A percentile compares a stretch with the other conserved stretches of the same genome.
Evolutionary conservation across 2,888 invertebrate species (phyloP).

Genomic region (Crocallis elinguaria): DNA sequence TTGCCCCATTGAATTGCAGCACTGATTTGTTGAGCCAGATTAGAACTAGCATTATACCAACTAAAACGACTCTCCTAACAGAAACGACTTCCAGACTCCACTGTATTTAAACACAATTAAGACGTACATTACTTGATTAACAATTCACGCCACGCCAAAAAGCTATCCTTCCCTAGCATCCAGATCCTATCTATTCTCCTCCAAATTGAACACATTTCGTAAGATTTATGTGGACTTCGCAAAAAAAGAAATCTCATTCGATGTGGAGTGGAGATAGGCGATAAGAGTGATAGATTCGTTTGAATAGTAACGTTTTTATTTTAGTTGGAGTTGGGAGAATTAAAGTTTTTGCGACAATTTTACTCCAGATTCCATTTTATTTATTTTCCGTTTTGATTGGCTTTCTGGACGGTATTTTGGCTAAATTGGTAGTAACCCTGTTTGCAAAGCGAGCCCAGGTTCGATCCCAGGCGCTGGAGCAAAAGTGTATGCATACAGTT

Average conservation of each 20-base stretch:
- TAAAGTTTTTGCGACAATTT: neutral
- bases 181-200: constrained; percentile 21
- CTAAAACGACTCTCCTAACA: too few relatives aligned
- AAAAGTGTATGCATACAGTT: too few relatives aligned
- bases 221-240: constrained; percentile 47
- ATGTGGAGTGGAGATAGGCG: constrained; percentile 43
- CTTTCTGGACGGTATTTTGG: too few relatives aligned
- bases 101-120: constrained; percentile 6
- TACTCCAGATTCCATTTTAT: neutral
- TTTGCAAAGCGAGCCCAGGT: too few relatives aligned
- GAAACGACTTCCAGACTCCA: neutral
- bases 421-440: too few relatives aligned
- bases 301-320: constrained; percentile 11
- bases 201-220: constrained; percentile 50
- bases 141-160: constrained; percentile 16
- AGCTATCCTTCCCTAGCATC: neutral
- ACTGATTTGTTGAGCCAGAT: too few relatives aligned
- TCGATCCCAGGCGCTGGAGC: too few relatives aligned
- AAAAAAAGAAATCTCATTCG: constrained; percentile 41
- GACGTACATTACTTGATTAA: constrained; percentile 21
- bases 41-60: too few relatives aligned
- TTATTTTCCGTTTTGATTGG: neutral
- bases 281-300: constrained; percentile 39
- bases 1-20: too few relatives aligned
- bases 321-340: neutral